Base-by-base conservation (phyloP, 2,797 vertebrate genomes). In the Eupleurogrammus muticus region DNA sequence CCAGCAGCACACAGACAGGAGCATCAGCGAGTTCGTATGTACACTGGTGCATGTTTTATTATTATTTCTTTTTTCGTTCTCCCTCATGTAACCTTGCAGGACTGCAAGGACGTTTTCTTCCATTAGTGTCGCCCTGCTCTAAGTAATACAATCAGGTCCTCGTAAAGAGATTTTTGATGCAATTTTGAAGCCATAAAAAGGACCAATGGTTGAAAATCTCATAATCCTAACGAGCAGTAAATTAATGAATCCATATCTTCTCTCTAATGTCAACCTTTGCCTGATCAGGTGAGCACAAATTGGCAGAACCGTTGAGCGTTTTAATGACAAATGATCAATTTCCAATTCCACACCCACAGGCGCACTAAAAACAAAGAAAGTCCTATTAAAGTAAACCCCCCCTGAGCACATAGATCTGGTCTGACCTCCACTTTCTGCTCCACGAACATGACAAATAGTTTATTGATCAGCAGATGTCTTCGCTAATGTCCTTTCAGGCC, bases 401-500 rank as follows among this genome's bases (percentile, higher is more conserved):
- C 56, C 53, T 68, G 24, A 80, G 67, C 49, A 12, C 64, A 35
- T 67, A n/a, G n/a, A 83, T 80, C 70, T 68, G 73, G 81, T 60
- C 69, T 67, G 64, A 81, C 79, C 83, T 66, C 73, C 59, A 14
- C 70, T 66, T 55, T 83, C 56, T 50, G 64, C 78, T 77, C 66
- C 49, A 63, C 73, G 75, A 82, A 87, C 73, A 80, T 90, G 84
- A 90, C 83, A 84, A 90, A 91, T 85, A 81, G 86, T 68, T 85
- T 90, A 92, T 91, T 88, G 90, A 91, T 90, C 79, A 81, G 84
- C 89, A 90, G 89, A 91, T 86, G 89, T 82, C 75, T 10, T 11
- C 3, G 58, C 71, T 86, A 87, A 88, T 79, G 77, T 83, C 48
- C 64, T 56, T 51, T 72, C 4, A 2, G n/a, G 61, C 63, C 66